phyloP scores from a whole-genome alignment of 1,140 invertebrate species.

The Triops cancriformis region DNA sequence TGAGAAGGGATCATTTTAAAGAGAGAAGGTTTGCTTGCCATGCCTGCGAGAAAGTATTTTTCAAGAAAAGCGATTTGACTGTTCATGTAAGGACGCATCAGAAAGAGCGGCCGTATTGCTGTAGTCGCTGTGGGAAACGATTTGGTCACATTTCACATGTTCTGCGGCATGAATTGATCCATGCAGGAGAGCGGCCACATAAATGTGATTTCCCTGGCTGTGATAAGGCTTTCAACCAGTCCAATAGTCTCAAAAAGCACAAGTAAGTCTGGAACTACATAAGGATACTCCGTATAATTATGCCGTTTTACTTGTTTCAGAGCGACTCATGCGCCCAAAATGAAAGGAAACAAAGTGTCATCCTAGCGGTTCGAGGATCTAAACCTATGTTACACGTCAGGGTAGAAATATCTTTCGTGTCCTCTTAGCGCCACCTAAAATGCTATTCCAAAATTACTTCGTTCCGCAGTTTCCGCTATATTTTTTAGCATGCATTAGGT shows the following conservation, averaged over 20 bases:
- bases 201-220: slow-evolving; percentile 34
- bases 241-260: slow-evolving; percentile 32
- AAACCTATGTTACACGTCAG: too few relatives aligned
- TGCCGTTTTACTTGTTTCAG: background rate
- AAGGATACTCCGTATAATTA: background rate
- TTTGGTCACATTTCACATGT: slow-evolving; percentile 42
- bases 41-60: slow-evolving; percentile 24
- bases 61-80: slow-evolving; percentile 24
- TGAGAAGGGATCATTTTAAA: slow-evolving; percentile 33
- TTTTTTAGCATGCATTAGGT: too few relatives aligned
- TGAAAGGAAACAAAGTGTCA: background rate
- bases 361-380: background rate
- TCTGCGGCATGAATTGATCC: slow-evolving; percentile 40
- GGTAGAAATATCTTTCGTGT: too few relatives aligned
- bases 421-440: too few relatives aligned
- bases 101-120: slow-evolving; percentile 47
- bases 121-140: slow-evolving; percentile 44
- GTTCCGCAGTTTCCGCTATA: too few relatives aligned
- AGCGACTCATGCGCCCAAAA: background rate
- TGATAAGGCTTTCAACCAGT: slow-evolving; percentile 34
- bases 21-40: slow-evolving; percentile 26
- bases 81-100: slow-evolving; percentile 40
- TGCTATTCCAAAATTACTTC: too few relatives aligned
- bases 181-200: slow-evolving; percentile 38
- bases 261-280: slow-evolving; percentile 21